Evolutionary conservation across 2,113 vertebrate species (phyloP).

Genomic region (Ardeotis arabs): DNA sequence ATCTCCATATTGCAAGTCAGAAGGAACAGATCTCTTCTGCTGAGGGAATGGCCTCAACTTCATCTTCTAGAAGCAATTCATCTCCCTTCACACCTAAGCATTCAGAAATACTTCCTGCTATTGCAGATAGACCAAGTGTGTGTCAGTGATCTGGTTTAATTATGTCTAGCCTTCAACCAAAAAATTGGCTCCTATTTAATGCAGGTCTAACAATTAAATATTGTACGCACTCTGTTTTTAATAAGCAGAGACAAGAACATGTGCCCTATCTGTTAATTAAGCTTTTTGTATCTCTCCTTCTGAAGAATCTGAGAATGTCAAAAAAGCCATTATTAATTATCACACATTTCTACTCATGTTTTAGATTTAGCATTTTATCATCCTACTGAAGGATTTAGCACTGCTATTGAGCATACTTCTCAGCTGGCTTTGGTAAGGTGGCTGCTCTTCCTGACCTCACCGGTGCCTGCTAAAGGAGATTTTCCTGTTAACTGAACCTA

Average conservation of each 20-base stretch:
- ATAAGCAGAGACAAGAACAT: neutral
- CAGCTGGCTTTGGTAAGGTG: neutral
- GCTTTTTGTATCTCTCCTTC: neutral
- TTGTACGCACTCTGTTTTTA: neutral
- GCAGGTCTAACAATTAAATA: neutral
- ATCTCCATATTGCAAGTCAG: neutral
- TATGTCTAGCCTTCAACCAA: neutral
- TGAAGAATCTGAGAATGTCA: constrained; percentile 29
- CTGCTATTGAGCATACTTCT: neutral
- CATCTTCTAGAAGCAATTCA: constrained; percentile 1
- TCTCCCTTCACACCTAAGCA: constrained; percentile 17
- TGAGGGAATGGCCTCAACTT: neutral
- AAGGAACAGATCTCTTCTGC: neutral
- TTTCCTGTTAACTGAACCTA: neutral
- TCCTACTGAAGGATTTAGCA: neutral
- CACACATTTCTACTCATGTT: neutral
- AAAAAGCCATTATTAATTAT: constrained; percentile 33
- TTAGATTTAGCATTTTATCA: neutral
- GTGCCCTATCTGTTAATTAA: constrained; percentile 47
- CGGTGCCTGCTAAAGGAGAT: neutral
- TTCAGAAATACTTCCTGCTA: neutral
- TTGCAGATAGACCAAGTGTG: neutral
- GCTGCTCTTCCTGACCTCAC: neutral
- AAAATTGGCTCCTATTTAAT: neutral
- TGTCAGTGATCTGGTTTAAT: neutral